Evolutionary conservation across 2,888 invertebrate species (phyloP), one percentile per base, ranked within the genome.

Genomic region (Eupithecia subfuscata): DNA sequence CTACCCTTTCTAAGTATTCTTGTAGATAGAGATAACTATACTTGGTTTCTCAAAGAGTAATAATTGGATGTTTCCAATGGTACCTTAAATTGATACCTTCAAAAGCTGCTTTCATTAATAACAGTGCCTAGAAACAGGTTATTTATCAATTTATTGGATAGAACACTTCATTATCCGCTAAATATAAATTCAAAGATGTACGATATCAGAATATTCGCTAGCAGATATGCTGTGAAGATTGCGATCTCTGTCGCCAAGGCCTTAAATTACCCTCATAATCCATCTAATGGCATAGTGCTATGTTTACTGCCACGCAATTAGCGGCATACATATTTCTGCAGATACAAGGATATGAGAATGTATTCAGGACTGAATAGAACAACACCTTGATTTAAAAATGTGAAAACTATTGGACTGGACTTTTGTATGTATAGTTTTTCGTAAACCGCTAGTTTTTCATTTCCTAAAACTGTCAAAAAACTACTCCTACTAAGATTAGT

Each of bases 221-320:
- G 22, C 22, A 14, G 60, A 60, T 64, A 18, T 64, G 9, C 34
- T 64, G 34, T 64, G 6, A 37, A 43, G 67, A 68, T 25, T 68
- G 43, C 6, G 14, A 68, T 45, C 65, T 67, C 40, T 37, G 37
- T 67, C 43, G 68, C 43, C 68, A 73, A 69, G 69, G 73, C 65
- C 69, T 73, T 73, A 75, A 80, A 78, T 75, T 76, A 65, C 73
- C 71, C 34, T 65, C 69, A 76, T 78, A 76, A 78, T 75, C 76
- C 69, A 76, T 56, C 74, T 78, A 78, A 78, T 76, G 56, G 75
- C 73, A 76, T 63, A 77, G 74, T 72, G 73, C 74, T 78, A 76
- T 74, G 74, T 65, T 76, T 69, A 76, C 69, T 76, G 69, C 74
- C n/a, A 71, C 71, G 74, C 70, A 78, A 81, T 76, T 81, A 79